phyloP scores from a whole-genome alignment of 2,797 vertebrate species.

The Acanthurus lineatus region DNA sequence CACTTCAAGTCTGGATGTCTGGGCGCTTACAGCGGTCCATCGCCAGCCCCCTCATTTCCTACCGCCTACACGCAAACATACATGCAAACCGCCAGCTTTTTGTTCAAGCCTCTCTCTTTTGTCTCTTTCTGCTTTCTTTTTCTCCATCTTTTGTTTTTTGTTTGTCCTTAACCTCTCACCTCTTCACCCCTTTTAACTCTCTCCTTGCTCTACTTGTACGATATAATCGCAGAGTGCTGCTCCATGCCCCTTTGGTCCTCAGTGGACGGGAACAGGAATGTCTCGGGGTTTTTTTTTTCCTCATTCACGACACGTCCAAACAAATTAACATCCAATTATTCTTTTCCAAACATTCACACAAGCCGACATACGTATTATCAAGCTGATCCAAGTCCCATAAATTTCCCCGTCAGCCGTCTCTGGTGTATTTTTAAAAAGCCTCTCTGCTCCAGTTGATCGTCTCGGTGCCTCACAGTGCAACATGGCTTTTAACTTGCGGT shows the following conservation, averaged over 20 bases:
- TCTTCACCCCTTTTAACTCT: not conserved
- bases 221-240: conserved; percentile 58
- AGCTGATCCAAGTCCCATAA: not conserved
- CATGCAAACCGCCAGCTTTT: not conserved
- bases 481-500: not conserved
- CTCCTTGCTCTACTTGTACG: conserved; percentile 43
- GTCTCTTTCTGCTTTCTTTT: not conserved
- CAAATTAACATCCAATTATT: conserved; percentile 32
- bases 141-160: not conserved
- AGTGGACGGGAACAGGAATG: conserved; percentile 74
- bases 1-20: conserved; percentile 43
- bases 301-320: conserved; percentile 43
- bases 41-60: conserved; percentile 34
- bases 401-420: not conserved
- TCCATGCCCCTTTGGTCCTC: conserved; percentile 50
- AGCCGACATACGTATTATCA: not conserved
- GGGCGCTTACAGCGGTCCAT: conserved; percentile 17
- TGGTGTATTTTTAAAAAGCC: not conserved
- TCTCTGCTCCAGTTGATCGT: not conserved
- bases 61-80: conserved; percentile 16
- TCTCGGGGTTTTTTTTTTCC: conserved; percentile 39
- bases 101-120: not conserved
- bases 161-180: not conserved
- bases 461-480: not conserved
- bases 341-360: conserved; percentile 35